These are phyloP conservation scores for Ceyx erithaca DNA, from an alignment of 2,797 vertebrate genomes.

Conservation along the genomic window DNA sequence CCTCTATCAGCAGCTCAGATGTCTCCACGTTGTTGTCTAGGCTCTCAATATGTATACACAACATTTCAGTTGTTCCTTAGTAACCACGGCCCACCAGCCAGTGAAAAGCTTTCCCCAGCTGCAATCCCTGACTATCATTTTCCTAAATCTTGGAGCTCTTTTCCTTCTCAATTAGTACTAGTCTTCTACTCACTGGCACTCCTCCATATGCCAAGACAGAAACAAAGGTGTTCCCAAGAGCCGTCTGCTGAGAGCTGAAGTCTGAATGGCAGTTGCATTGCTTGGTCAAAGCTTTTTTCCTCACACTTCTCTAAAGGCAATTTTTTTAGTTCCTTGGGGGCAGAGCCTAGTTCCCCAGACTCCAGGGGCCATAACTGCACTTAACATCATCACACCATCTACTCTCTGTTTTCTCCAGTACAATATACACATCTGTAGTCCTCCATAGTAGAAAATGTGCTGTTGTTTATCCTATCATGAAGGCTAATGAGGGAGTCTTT, in stretches of 20 bases:
- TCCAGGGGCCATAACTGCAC: not conserved
- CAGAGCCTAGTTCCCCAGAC: not conserved
- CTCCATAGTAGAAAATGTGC: not conserved
- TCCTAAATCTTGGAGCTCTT: not conserved
- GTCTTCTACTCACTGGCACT: not conserved
- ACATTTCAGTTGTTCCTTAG: not conserved
- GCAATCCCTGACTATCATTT: not conserved
- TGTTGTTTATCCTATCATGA: not conserved
- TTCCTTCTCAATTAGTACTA: not conserved
- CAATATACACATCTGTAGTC: not conserved
- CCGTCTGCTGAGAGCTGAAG: not conserved
- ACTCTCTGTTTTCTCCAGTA: not conserved
- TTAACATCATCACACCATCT: not conserved
- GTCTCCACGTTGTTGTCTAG: slow-evolving; percentile 1
- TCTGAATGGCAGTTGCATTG: not conserved
- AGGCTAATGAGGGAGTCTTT: not conserved
- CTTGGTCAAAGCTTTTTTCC: not conserved
- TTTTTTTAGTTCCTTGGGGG: not conserved
- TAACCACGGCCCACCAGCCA: not conserved
- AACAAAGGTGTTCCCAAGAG: not conserved
- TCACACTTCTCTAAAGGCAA: not conserved
- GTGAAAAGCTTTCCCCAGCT: not conserved
- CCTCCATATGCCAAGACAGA: not conserved
- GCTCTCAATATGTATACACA: not conserved
- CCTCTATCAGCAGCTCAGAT: not conserved